Base-by-base conservation (phyloP, 1,140 invertebrate species). In the Frieseomelitta varia region DNA sequence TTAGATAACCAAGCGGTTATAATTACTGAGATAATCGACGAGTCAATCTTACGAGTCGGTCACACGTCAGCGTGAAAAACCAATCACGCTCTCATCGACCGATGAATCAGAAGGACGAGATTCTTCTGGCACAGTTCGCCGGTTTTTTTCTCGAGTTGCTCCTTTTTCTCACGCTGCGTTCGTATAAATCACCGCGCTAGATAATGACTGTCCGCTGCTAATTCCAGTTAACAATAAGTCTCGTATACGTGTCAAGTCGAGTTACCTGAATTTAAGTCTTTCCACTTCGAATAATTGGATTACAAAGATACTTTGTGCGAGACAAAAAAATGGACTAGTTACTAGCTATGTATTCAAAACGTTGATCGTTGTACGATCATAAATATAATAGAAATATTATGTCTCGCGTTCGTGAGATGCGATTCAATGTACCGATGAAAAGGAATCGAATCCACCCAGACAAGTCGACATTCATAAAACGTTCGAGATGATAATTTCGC, bases 81-180 rank as follows among this genome's bases (percentile, higher is more conserved):
- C 24, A 88, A 27, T 81, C 30, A 14, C 58, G 39, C 30, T 30
- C 30, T 79, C 81, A 61, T 34, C 65, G 17, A 78, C 79, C 68
- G 71, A 63, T 84, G 75, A 84, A 65, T 75, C 63, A 81, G 67
- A 73, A 39, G 55, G 47, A 81, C n/a, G 55, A 34, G 68, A 51
- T 88, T 39, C 0, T 8, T 85, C 68, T 81, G 72, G 55, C 71
- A 83, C 58, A 53, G 58, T 83, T 55, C 34, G 47, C 39, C 17
- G 4, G 10, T 63, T 82, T 56, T 63, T 51, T 56, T 63, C 47
- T 72, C 2, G 4, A 21, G 6, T 19, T 19, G 47, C 24, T 65
- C 24, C 19, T 78, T 79, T 76, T 88, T 88, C 84, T 89, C 87
- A 89, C 81, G 78, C 51, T 68, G 55, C 27, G 17, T 61, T 47